Conservation (phyloP, 2,797 vertebrate genomes). For the Sebastes taczanowskii region DNA sequence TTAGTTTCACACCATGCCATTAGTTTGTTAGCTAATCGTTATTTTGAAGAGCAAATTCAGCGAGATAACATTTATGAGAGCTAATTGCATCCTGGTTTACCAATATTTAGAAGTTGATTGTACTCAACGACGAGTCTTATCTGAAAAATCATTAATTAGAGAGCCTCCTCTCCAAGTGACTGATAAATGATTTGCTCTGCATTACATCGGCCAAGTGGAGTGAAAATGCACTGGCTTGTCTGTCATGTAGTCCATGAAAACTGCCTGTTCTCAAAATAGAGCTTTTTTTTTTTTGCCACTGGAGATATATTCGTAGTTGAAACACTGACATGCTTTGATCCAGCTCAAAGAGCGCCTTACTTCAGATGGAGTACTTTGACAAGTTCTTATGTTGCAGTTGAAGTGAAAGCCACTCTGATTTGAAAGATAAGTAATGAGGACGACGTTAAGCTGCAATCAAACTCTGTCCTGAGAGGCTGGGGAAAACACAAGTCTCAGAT, state of each 20-base stretch:
- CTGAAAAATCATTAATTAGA: slow-evolving; percentile 17
- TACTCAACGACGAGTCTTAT: slow-evolving; percentile 10
- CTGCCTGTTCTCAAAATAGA: slow-evolving; percentile 44
- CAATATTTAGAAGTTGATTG: slow-evolving; percentile 5
- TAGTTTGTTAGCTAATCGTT: neutral
- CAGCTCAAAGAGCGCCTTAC: slow-evolving; percentile 20
- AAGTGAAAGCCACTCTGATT: slow-evolving; percentile 26
- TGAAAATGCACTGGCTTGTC: neutral
- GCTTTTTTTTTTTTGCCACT: neutral
- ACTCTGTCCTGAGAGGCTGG: neutral
- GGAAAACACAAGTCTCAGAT: neutral
- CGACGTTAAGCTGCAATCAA: neutral
- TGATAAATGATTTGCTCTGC: neutral
- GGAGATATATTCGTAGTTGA: slow-evolving; percentile 45
- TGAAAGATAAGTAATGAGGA: slow-evolving; percentile 43
- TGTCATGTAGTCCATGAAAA: slow-evolving; percentile 18
- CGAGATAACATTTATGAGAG: neutral
- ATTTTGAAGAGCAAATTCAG: neutral
- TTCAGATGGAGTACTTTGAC: slow-evolving; percentile 46
- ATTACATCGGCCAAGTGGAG: neutral
- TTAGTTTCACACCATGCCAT: neutral
- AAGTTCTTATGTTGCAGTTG: slow-evolving; percentile 16
- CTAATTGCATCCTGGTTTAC: slow-evolving; percentile 4
- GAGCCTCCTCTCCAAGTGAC: slow-evolving; percentile 6
- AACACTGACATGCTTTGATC: slow-evolving; percentile 49